Conservation (phyloP, 2,888 invertebrate species). For the Scaptomyza parva region DNA sequence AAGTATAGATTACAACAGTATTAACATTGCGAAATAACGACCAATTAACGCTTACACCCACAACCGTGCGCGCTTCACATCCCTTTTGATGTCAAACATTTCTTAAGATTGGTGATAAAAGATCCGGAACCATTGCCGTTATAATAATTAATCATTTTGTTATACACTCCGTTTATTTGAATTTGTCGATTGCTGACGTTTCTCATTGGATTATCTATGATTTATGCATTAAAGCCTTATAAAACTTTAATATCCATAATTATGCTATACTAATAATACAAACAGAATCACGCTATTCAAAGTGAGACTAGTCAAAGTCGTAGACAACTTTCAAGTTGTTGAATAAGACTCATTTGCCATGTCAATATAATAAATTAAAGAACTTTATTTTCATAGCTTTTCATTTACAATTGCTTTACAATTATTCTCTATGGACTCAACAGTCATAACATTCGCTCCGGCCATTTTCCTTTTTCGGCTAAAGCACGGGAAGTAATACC, state of each 20-base stretch:
- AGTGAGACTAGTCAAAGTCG: not conserved
- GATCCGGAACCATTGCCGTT: slow-evolving; percentile 42
- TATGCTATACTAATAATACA: slow-evolving; percentile 14
- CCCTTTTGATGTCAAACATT: not conserved
- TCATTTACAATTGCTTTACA: slow-evolving; percentile 12
- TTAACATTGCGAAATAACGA: slow-evolving; percentile 40
- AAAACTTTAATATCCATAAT: slow-evolving; percentile 10
- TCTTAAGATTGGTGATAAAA: slow-evolving; percentile 6
- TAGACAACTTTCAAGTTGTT: not conserved
- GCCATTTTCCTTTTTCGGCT: slow-evolving; percentile 15
- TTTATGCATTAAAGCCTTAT: slow-evolving; percentile 26
- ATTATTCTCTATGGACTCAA: slow-evolving; percentile 19
- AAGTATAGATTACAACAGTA: slow-evolving; percentile 62
- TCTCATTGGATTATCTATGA: not conserved
- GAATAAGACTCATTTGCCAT: not conserved
- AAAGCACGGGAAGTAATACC: slow-evolving; percentile 85
- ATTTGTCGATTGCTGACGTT: slow-evolving; percentile 6
- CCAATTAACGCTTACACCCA: not conserved
- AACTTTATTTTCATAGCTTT: slow-evolving; percentile 41
- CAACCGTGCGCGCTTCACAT: not conserved
- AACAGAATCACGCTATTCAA: slow-evolving; percentile 2
- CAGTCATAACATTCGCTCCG: slow-evolving; percentile 9
- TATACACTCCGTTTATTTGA: not conserved
- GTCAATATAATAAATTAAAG: slow-evolving; percentile 23
- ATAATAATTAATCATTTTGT: slow-evolving; percentile 19